Evolutionary conservation across 2,113 vertebrate species (phyloP), one percentile per base, ranked within the genome.

Genomic region (Thinocorus orbignyianus): DNA sequence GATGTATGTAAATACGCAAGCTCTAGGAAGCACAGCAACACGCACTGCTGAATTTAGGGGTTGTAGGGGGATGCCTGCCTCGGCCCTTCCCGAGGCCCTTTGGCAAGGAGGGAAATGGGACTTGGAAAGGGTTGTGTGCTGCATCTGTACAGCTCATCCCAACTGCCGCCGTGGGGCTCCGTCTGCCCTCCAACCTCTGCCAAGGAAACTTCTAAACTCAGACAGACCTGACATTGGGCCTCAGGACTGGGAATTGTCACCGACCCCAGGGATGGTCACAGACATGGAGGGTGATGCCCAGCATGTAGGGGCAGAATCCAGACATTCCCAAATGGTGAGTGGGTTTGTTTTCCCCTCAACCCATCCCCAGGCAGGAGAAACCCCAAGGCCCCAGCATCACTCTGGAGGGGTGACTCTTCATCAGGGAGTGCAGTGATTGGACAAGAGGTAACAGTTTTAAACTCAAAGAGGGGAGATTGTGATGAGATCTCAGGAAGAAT

Each of bases 1-100:
- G 95, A 98, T 98, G 98, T 98, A 97, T 98, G 98, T 98, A 98
- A 98, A 98, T 98, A 98, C 58, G 93, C 85, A 72, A 93, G 97
- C 97, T 94, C 96, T 77, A 90, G 97, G 97, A 97, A 97, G 97
- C 97, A 92, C 96, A 93, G 97, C 95, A 91, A 85, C 92, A 97
- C 16, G 88, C 94, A 54, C 93, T 65, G 93, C 95, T 95, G 98
- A 97, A 94, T 89, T 69, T 49, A 35, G 92, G 92, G 39, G 6
- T 69, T 73, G 90, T 24, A 30, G 46, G 13, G 48, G 68, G 85
- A 92, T 33, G 83, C 93, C 76, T 58, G 76, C 58, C 94, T 66
- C 65, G 60, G 81, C 66, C 95, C 60, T 93, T 65, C 86, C 89
- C 0, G 10, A 64, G 17, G 48, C 77, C 94, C 73, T 25, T 71